These are phyloP conservation scores for Eupithecia vulgata DNA, from an alignment of 2,888 invertebrate genomes.

Conservation along the genomic window DNA sequence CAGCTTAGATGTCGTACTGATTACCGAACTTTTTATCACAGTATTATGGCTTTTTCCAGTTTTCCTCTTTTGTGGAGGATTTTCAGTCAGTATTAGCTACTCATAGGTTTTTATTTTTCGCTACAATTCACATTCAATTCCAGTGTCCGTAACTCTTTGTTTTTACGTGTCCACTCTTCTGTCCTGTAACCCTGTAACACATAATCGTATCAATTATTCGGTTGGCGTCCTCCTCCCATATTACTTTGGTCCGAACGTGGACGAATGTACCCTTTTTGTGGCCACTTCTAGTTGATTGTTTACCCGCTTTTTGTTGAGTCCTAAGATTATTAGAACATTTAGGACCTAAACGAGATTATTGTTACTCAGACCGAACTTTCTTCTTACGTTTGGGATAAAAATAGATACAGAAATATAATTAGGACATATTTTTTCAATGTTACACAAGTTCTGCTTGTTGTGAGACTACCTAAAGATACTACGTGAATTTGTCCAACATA, in stretches of 20 bases:
- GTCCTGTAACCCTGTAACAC: slow-evolving; percentile 66
- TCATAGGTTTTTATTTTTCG: neutral
- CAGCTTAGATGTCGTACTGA: too few relatives aligned
- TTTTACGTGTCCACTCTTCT: slow-evolving; percentile 50
- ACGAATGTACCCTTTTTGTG: slow-evolving; percentile 61
- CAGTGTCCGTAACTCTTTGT: neutral
- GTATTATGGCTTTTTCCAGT: too few relatives aligned
- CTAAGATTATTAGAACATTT: neutral
- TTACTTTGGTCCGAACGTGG: slow-evolving; percentile 69
- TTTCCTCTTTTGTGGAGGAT: too few relatives aligned
- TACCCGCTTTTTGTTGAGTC: slow-evolving; percentile 14
- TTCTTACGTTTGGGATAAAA: neutral
- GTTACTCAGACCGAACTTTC: neutral
- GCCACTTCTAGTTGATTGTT: slow-evolving; percentile 36
- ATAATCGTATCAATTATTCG: slow-evolving; percentile 82
- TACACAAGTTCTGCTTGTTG: neutral
- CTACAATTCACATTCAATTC: neutral
- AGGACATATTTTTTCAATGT: neutral
- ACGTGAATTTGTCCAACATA: too few relatives aligned
- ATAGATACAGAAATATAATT: neutral
- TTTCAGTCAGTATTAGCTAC: neutral
- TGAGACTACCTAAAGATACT: neutral
- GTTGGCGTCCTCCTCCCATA: slow-evolving; percentile 77
- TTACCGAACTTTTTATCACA: too few relatives aligned
- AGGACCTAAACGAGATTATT: too few relatives aligned